Evolutionary conservation across 2,888 invertebrate species (phyloP), one percentile per base, ranked within the genome.

Genomic region (Adela reaumurella): DNA sequence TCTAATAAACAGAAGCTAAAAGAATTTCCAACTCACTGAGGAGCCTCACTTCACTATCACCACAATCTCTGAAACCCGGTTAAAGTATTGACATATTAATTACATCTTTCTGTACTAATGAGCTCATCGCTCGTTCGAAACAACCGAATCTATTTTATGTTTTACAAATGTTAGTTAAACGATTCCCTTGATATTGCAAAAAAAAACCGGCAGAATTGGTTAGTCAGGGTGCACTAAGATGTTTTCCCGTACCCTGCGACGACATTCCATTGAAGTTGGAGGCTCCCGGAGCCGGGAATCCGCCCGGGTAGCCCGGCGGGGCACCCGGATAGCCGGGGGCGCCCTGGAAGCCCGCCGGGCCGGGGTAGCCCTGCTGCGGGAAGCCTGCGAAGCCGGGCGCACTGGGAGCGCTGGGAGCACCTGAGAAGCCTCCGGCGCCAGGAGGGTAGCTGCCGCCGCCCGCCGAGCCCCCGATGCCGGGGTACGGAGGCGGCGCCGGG

Each of bases 401-500:
- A n/a, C n/a, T n/a, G 53, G 17, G 55, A 53, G 14, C 52, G 55
- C 45, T 55, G 62, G 41, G 55, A 46, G 52, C 62, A 52, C 65
- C 70, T 2, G 70, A 65, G 59, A 61, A 68, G 24, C 68, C 67
- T 1, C 57, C 53, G 8, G 64, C 68, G 8, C 63, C 68, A 0
- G 65, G 57, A 4, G 70, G 70, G 57, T 72, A 72, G 2, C 60
- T 43, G 1, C 55, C 59, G 43, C 74, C 74, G 29, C 54, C 57
- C n/a, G 35, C 6, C 35, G 35, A 35, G 35, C 51, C 29, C 50
- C 55, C 52, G 53, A 97, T 88, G 50, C 97, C 97, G 16, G 96
- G 95, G 73, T 97, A 97, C 2, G 97, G 97, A 45, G 96, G 96
- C 19, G 97, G 96, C 66, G 86, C 90, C 67, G 92, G 90, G 45